Base-by-base conservation (phyloP, 2,113 vertebrate genomes). In the Rhinolophus sinicus region DNA sequence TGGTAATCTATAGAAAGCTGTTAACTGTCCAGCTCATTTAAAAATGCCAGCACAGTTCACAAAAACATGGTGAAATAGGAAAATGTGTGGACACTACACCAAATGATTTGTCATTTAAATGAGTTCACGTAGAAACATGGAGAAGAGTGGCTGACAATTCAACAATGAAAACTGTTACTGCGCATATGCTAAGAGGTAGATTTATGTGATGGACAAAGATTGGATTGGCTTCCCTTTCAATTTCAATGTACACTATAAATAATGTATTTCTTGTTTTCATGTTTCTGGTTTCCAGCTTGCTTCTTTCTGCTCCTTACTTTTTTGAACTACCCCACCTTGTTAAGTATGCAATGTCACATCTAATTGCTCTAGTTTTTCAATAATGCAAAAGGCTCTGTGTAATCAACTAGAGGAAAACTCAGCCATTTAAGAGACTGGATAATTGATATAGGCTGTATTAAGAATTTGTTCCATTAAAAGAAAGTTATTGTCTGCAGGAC, bases 391-490 rank as follows among this genome's bases (percentile, higher is more conserved):
- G 12, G 5, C 6, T 91, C 38, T 35, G 22, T 70, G 21, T 52
- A 84, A 85, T 5, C 19, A 88, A 35, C 10, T 28, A 92, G 24
- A 88, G 60, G 50, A 88, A 95, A 91, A 91, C 0, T 22, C 15
- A 78, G 65, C 4, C 14, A 82, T 38, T 82, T 78, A 90, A 86
- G 38, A 93, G n/a, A 64, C 0, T 86, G 28, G 35, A 50, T 70
- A 94, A 85, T 35, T 84, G 47, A 72, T 28, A 76, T 2, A 73
- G 44, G 33, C 7, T 72, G 26, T 12, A 73, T 28, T 75, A 64
- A 85, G 47, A 94, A 70, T 94, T 95, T 75, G 83, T 52, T 60
- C 28, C 54, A 50, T 86, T 92, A 78, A 83, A 86, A 92, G 44
- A 86, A 58, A 56, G 50, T 75, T 77, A 94, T 56, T 94, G 60